Evolutionary conservation across 2,888 invertebrate species (phyloP), one percentile per base, ranked within the genome.

Genomic region (Diarsia mendica): DNA sequence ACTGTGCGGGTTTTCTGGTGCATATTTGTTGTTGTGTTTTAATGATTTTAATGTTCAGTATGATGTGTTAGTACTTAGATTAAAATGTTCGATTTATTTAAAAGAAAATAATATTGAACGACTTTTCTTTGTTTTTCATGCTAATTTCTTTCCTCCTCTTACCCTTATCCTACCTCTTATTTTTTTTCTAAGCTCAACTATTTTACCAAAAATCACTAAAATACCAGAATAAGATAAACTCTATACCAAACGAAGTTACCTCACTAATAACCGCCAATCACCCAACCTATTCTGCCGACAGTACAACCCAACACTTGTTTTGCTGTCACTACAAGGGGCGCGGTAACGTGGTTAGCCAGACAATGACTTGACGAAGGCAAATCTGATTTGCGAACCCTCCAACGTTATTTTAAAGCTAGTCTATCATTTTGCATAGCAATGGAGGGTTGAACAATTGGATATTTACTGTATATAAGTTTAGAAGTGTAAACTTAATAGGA

Each of bases 301-400:
- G 61, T 80, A 82, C 73, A 51, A 67, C 48, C 51, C 23, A 58
- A 51, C 33, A 67, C 79, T 88, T 90, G 89, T 92, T 89, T 89
- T 91, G 90, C 89, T 84, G 88, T 80, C 94, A 71, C 90, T 93
- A 92, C 91, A 75, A 86, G 85, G 93, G 94, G 93, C 83, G 90
- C 86, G 77, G 89, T 96, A 96, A 96, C 94, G 82, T 87, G 87
- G 95, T 96, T 96, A 96, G 90, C 90, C 84, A 87, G 90, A 96
- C 96, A 95, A 96, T 96, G 95, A 94, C 92, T 94, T 96, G 96
- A 96, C 94, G 96, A 95, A 96, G 94, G 94, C 92, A 95, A 96
- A 96, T 96, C 94, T 89, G 95, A 96, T 96, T 96, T 96, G 91
- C 88, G 88, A 90, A 93, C 95, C 96, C 96, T 95, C 95, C 91